These are phyloP conservation scores for Charadrius vociferus DNA, from an alignment of 2,113 vertebrate species.

Conservation along the genomic window DNA sequence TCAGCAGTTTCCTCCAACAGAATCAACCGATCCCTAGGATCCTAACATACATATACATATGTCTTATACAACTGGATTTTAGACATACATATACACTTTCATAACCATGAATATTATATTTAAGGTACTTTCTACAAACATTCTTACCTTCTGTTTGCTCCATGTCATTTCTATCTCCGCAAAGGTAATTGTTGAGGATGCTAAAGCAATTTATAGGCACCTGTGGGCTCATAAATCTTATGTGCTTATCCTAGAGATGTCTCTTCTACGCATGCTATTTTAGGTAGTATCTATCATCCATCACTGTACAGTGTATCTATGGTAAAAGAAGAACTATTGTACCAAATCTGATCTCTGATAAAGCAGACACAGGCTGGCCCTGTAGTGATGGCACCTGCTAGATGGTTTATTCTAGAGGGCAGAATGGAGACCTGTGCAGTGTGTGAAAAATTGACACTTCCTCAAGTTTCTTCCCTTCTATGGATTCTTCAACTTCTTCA, in stretches of 20 bases:
- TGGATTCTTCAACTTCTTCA: not conserved
- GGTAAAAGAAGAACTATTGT: not conserved
- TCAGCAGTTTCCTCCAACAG: not conserved
- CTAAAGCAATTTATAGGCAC: not conserved
- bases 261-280: not conserved
- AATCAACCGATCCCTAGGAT: not conserved
- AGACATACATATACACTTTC: not conserved
- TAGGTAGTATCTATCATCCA: not conserved
- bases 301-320: not conserved
- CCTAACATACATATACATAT: not conserved
- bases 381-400: not conserved
- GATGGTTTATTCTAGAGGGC: not conserved
- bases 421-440: not conserved
- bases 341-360: not conserved
- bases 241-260: not conserved
- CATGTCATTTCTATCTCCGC: not conserved
- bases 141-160: not conserved
- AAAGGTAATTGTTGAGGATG: not conserved
- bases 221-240: conserved; percentile 4
- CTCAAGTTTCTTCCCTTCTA: not conserved
- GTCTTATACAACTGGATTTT: not conserved
- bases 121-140: not conserved
- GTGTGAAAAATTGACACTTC: not conserved
- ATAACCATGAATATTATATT: not conserved
- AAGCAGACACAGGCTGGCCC: not conserved